Percentiles rank a stretch among this genome's conserved stretches.
Evolutionary conservation across 2,888 invertebrate species (phyloP).

Genomic region (Aproaerema taeniolella): DNA sequence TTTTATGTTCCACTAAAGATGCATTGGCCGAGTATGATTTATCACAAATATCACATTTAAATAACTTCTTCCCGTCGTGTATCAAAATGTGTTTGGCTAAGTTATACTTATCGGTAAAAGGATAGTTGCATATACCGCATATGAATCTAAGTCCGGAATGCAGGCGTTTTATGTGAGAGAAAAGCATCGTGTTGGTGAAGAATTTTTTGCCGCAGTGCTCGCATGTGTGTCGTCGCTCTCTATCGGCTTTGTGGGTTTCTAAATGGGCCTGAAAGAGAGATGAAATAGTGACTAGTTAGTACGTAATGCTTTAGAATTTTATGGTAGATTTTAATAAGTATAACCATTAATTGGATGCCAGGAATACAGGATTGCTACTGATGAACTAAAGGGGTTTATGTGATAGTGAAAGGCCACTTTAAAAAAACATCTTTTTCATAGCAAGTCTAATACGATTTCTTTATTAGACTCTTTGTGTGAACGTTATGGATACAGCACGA

Average conservation of each 20-base stretch:
- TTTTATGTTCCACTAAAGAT: slow-evolving; percentile 51
- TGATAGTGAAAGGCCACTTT: too few relatives aligned
- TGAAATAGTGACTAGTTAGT: too few relatives aligned
- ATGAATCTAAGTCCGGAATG: slow-evolving; percentile 55
- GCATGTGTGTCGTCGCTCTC: slow-evolving; percentile 52
- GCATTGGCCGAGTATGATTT: slow-evolving; percentile 49
- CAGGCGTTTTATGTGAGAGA: slow-evolving; percentile 43
- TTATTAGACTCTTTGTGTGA: too few relatives aligned
- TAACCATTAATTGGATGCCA: too few relatives aligned
- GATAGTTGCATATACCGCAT: slow-evolving; percentile 55
- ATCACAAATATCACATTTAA: slow-evolving; percentile 58
- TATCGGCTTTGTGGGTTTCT: slow-evolving; percentile 56
- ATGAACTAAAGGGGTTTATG: too few relatives aligned
- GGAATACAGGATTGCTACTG: too few relatives aligned
- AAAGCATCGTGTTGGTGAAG: slow-evolving; percentile 47
- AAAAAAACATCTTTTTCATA: too few relatives aligned
- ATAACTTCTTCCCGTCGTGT: slow-evolving; percentile 57
- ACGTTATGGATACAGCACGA: too few relatives aligned
- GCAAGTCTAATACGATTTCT: too few relatives aligned
- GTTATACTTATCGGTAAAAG: slow-evolving; percentile 61
- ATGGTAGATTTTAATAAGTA: not conserved
- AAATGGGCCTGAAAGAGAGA: slow-evolving; percentile 46
- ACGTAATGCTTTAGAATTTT: too few relatives aligned
- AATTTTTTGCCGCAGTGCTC: slow-evolving; percentile 66
- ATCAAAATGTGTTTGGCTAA: slow-evolving; percentile 54